These are phyloP conservation scores for Gouania willdenowi DNA, from an alignment of 2,797 vertebrate species.

Conservation along the genomic window DNA sequence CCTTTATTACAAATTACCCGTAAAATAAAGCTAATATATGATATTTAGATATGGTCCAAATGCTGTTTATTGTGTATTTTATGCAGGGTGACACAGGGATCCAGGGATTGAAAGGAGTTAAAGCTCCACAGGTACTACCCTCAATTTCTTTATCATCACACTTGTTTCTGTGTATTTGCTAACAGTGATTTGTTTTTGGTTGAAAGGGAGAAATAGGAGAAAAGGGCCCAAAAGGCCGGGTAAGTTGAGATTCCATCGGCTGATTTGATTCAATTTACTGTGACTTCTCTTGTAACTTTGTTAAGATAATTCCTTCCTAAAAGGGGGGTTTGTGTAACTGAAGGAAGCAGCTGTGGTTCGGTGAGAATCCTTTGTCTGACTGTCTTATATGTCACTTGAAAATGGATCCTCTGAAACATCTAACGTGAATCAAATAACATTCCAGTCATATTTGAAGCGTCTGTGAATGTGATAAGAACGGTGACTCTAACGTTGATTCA, in stretches of 20 bases:
- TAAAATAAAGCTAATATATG: no score
- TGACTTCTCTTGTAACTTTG: no score
- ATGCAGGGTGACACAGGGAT: slow-evolving; percentile 70
- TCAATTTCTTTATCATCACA: slow-evolving; percentile 1
- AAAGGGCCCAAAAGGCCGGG: slow-evolving; percentile 74
- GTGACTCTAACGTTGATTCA: slow-evolving; percentile 13
- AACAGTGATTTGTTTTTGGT: slow-evolving; percentile 6
- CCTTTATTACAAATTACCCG: no score
- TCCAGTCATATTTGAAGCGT: slow-evolving; percentile 34
- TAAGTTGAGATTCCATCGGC: slow-evolving; percentile 38
- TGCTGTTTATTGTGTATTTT: slow-evolving; percentile 1
- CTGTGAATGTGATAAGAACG: slow-evolving; percentile 22
- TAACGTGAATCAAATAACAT: slow-evolving; percentile 22
- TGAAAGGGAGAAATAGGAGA: slow-evolving; percentile 55
- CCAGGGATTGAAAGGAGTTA: slow-evolving; percentile 66
- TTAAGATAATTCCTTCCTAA: no score
- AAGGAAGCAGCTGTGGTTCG: background rate
- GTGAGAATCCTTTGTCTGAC: slow-evolving; percentile 1
- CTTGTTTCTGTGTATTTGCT: background rate
- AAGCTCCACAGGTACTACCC: slow-evolving; percentile 65
- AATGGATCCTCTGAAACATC: slow-evolving; percentile 19
- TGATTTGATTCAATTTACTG: background rate
- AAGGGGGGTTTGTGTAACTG: no score
- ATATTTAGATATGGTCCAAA: no score
- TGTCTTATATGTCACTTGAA: slow-evolving; percentile 9